These are phyloP conservation scores for Callosobruchus maculatus DNA, from an alignment of 2,888 invertebrate genomes.

Conservation along the genomic window DNA sequence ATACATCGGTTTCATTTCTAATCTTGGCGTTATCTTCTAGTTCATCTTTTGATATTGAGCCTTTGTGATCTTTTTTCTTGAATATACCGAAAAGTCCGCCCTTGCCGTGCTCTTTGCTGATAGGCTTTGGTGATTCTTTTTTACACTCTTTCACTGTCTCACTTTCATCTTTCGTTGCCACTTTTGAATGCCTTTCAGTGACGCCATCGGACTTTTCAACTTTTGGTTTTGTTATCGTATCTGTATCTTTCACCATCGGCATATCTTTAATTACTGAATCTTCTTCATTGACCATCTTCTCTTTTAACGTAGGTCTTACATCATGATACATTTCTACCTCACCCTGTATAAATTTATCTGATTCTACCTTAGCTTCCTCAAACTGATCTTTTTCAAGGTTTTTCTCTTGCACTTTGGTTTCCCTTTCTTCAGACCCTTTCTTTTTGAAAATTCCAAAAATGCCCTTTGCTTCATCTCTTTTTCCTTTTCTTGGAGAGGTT, in stretches of 20 bases:
- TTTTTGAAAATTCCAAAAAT: slow-evolving; percentile 10
- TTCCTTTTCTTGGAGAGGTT: background rate
- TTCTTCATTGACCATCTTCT: background rate
- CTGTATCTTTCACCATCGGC: background rate
- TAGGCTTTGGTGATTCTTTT: background rate
- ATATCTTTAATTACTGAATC: background rate
- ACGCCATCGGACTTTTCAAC: background rate
- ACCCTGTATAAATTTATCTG: slow-evolving; percentile 15
- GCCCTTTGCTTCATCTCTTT: slow-evolving; percentile 3
- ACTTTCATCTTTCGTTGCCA: background rate
- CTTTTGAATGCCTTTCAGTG: background rate
- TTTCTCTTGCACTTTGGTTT: slow-evolving; percentile 1
- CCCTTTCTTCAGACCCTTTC: slow-evolving; percentile 13
- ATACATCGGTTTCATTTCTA: slow-evolving; percentile 14
- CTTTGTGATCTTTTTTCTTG: background rate
- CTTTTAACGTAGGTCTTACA: slow-evolving; percentile 16
- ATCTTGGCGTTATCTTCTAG: slow-evolving; percentile 4
- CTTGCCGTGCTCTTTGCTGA: background rate
- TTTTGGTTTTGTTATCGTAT: background rate
- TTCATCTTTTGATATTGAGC: background rate
- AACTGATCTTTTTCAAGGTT: slow-evolving; percentile 2
- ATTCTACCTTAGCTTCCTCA: slow-evolving; percentile 8
- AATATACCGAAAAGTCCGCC: background rate
- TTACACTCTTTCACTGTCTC: background rate
- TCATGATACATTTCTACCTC: slow-evolving; percentile 23